Percentiles rank a stretch among this genome's conserved stretches.
Conservation (phyloP, 2,797 vertebrate species). For the Cuniculus paca region DNA sequence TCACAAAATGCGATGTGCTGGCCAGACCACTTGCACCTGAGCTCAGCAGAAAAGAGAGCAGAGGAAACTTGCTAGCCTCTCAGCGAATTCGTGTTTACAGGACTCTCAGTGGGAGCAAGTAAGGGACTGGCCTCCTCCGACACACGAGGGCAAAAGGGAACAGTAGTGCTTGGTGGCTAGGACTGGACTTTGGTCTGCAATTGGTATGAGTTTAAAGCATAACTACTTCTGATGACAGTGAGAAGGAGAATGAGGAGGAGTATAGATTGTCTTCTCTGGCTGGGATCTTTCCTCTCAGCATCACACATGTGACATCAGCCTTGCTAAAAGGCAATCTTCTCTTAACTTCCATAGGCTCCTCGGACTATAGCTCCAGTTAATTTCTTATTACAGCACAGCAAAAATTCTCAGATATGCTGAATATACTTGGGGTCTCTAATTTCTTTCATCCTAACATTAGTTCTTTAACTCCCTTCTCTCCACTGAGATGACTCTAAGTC, state of each 20-base stretch:
- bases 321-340: not conserved
- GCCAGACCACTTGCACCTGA: not conserved
- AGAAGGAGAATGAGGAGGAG: not conserved
- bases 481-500: not conserved
- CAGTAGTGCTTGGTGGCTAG: not conserved
- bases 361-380: not conserved
- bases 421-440: not conserved
- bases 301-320: too few species aligned
- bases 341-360: too few species aligned
- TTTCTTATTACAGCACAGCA: not conserved
- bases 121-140: not conserved
- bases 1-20: not conserved
- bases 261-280: not conserved
- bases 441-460: not conserved
- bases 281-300: not conserved
- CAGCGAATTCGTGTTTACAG: not conserved
- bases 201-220: not conserved
- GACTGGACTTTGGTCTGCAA: not conserved
- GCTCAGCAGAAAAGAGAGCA: not conserved
- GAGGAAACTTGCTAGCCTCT: not conserved
- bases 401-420: not conserved
- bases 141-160: rapidly evolving
- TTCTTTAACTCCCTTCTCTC: not conserved
- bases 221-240: not conserved
- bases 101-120: not conserved